Evolutionary conservation across 2,113 vertebrate genomes (phyloP).

Genomic region (Indicator indicator): DNA sequence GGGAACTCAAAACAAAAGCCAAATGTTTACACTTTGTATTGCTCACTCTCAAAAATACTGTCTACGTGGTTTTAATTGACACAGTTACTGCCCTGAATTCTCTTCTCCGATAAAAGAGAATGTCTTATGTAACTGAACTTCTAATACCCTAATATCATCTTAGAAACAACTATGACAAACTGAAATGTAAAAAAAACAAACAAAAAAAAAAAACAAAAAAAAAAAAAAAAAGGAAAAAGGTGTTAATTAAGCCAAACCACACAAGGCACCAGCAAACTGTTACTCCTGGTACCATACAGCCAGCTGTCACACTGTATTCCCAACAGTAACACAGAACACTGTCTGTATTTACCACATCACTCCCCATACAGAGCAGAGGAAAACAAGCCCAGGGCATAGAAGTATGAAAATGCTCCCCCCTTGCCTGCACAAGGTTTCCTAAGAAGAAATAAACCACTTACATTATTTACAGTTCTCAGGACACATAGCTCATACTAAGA

Average conservation of each 20-base stretch:
- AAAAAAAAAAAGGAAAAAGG: no score
- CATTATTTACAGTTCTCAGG: not conserved
- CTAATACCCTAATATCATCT: not conserved
- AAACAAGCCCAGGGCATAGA: not conserved
- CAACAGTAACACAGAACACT: rapidly evolving
- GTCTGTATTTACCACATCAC: no score
- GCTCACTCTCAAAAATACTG: not conserved
- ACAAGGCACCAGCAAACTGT: not conserved
- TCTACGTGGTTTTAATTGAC: not conserved
- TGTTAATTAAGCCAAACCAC: no score
- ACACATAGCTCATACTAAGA: not conserved
- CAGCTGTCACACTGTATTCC: not conserved
- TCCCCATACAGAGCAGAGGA: not conserved
- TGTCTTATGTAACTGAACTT: not conserved
- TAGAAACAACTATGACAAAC: not conserved
- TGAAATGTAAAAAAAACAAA: not conserved
- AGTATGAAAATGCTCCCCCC: not conserved
- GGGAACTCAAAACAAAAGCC: not conserved
- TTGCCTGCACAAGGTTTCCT: not conserved
- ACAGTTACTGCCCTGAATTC: not conserved
- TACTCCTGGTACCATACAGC: rapidly evolving
- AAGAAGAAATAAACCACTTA: not conserved
- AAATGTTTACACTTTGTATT: not conserved
- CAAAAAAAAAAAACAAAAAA: no score
- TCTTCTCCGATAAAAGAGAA: not conserved